Evolutionary conservation across 2,797 vertebrate genomes (phyloP).

Genomic region (Vultur gryphus): DNA sequence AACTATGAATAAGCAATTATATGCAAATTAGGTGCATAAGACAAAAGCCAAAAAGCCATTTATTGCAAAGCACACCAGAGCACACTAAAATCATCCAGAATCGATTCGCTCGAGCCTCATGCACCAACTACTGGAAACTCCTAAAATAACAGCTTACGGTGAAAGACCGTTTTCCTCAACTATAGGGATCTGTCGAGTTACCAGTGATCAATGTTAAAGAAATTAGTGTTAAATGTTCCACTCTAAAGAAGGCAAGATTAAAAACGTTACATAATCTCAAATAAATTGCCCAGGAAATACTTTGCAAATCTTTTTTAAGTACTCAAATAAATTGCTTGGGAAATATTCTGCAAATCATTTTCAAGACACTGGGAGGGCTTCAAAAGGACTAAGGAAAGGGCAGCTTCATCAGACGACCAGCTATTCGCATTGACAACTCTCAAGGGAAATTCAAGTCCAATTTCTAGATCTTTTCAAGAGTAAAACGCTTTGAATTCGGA

Average conservation of each 20-base stretch:
- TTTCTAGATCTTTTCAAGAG: not conserved
- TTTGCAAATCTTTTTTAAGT: not conserved
- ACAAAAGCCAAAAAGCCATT: not conserved
- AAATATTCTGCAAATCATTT: not conserved
- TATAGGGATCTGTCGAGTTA: not conserved
- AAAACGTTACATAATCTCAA: not conserved
- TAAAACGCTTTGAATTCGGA: not conserved
- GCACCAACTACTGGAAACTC: not conserved
- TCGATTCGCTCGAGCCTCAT: fast-evolving
- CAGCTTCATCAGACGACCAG: not conserved
- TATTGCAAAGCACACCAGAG: not conserved
- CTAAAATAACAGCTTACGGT: not conserved
- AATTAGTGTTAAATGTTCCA: not conserved
- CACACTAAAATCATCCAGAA: not conserved
- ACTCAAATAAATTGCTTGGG: not conserved
- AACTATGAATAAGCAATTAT: not conserved
- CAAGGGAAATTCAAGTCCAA: not conserved
- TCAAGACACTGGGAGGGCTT: not conserved
- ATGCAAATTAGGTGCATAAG: not conserved
- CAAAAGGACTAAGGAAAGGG: not conserved
- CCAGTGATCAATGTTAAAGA: not conserved
- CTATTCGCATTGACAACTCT: not conserved
- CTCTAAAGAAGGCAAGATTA: not conserved
- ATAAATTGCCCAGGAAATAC: not conserved
- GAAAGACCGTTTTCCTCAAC: not conserved